Conservation (phyloP, 2,113 vertebrate species). For the Epinephelus fuscoguttatus region DNA sequence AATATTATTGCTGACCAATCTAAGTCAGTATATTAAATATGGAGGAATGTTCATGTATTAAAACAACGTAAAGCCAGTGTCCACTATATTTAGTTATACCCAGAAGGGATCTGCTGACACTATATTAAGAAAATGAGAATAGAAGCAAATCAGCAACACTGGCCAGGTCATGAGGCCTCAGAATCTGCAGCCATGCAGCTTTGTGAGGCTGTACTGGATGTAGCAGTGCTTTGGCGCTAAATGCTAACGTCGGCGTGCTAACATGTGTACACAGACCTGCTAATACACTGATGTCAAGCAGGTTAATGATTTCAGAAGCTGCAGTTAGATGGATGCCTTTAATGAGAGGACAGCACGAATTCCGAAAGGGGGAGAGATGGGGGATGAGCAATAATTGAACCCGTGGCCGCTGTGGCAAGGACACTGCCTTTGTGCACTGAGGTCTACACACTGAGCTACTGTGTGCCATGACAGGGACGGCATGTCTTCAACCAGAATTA, state of each 20-base stretch:
- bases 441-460: no score
- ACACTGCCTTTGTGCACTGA: no score
- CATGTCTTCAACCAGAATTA: no score
- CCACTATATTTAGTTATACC: background rate
- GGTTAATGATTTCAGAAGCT: no score
- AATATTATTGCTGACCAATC: slow-evolving; percentile 51
- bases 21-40: slow-evolving; percentile 67
- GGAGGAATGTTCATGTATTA: slow-evolving; percentile 52
- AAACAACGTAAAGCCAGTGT: slow-evolving; percentile 24
- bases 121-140: slow-evolving; percentile 26
- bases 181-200: background rate
- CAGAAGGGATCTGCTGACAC: slow-evolving; percentile 11
- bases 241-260: no score
- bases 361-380: no score
- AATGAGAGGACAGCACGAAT: no score
- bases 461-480: no score
- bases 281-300: background rate
- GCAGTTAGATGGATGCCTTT: no score
- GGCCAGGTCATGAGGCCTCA: background rate
- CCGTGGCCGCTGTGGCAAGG: no score
- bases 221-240: background rate
- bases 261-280: no score
- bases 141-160: background rate
- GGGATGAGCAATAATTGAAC: no score
- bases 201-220: background rate